A percentile compares a stretch with the other conserved stretches of the same genome.
phyloP scores from a whole-genome alignment of 37 sponge, comb jelly and placozoan genomes.

The Halisarca cf. caerulea region DNA sequence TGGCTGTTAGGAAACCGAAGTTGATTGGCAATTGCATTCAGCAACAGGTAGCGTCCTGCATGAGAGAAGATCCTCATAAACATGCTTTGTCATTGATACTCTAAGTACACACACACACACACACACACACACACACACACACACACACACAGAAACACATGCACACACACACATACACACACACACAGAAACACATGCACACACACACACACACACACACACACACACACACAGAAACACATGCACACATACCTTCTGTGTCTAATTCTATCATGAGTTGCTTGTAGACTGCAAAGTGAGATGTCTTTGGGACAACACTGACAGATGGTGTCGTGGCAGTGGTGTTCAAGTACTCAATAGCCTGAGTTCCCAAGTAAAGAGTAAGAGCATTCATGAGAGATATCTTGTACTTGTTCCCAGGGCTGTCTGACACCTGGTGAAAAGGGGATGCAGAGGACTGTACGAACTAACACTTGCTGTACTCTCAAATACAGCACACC shows the following conservation, averaged over 20 bases:
- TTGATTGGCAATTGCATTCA: constrained; percentile 99
- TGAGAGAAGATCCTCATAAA: background rate
- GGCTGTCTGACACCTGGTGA: constrained; percentile 68
- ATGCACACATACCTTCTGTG: constrained; percentile 80
- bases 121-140: constrained; percentile 16
- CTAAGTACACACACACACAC: background rate
- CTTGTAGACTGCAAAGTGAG: constrained; percentile 98
- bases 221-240: background rate
- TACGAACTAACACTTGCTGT: too few species aligned
- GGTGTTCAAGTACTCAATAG: constrained; percentile 85
- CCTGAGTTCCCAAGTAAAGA: constrained; percentile 92
- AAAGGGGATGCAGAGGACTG: too few species aligned
- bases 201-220: too few species aligned
- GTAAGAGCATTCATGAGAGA: constrained; percentile 96
- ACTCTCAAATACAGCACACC: too few species aligned
- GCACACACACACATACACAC: too few species aligned
- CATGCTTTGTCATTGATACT: too few species aligned
- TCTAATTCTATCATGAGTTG: constrained; percentile 92
- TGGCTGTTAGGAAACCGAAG: constrained; percentile 98
- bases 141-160: too few species aligned
- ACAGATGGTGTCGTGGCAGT: constrained; percentile 76
- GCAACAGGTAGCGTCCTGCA: constrained; percentile 95
- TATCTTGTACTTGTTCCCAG: constrained; percentile 92
- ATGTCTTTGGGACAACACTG: constrained; percentile 85
- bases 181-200: too few species aligned